Evolutionary conservation across 2,113 vertebrate genomes (phyloP).

Genomic region (Perccottus glenii): DNA sequence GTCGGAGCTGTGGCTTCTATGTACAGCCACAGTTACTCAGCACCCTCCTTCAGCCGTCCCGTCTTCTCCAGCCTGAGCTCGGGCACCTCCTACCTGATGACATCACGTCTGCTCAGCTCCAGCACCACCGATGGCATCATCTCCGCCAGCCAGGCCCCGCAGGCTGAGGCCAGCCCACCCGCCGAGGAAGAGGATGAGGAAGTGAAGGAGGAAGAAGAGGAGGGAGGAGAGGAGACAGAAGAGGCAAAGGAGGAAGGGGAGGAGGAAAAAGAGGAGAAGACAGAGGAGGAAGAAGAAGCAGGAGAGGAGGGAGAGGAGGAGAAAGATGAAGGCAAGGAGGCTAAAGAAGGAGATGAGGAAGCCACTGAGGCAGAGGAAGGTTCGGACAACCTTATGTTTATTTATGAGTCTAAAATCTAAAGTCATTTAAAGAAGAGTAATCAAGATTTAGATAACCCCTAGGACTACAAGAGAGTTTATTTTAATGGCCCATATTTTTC

Average conservation of each 20-base stretch:
- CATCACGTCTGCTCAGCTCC: constrained; percentile 82
- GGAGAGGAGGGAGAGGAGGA: neutral
- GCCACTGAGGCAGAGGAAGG: constrained; percentile 52
- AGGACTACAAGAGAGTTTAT: too few relatives aligned
- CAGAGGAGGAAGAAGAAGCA: constrained; percentile 25
- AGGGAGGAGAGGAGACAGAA: constrained; percentile 9
- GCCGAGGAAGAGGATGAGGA: constrained; percentile 50
- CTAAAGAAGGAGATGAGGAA: constrained; percentile 29
- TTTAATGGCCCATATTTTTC: too few relatives aligned
- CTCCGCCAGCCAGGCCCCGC: constrained; percentile 81
- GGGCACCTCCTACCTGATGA: constrained; percentile 84
- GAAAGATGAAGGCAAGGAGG: neutral
- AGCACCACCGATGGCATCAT: constrained; percentile 86
- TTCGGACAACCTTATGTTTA: constrained; percentile 24
- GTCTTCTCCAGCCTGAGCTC: constrained; percentile 83
- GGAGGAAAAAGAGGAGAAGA: constrained; percentile 31
- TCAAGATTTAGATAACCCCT: too few relatives aligned
- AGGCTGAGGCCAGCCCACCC: constrained; percentile 83
- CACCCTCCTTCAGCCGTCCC: constrained; percentile 78
- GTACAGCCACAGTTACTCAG: constrained; percentile 80
- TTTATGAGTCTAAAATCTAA: neutral
- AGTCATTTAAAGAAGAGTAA: too few relatives aligned
- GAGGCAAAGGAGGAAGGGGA: constrained; percentile 23
- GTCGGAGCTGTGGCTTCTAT: constrained; percentile 82
- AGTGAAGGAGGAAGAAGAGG: constrained; percentile 23